Evolutionary conservation across 2,797 vertebrate genomes (phyloP), one percentile per base, ranked within the genome.

Genomic region (Sciurus vulgaris): DNA sequence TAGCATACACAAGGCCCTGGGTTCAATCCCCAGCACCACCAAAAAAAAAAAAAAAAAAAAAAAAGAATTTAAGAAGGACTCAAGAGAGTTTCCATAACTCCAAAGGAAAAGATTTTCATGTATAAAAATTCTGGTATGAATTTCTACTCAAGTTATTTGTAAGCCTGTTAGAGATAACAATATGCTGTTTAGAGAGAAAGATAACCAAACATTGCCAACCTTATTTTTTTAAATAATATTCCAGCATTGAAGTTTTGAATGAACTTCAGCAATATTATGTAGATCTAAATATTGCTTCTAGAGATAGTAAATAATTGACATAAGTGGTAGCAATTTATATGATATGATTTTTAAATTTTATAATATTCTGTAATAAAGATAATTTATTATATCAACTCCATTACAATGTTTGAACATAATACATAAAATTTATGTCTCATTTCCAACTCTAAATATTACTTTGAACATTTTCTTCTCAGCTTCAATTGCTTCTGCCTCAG

Each of bases 271-370:
- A 89, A 90, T 63, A 70, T 10, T 65, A 0, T 84, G 38, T 44
- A 15, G 8, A 78, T 89, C 44, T 65, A 65, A 18, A 73, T 74
- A 79, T 35, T 78, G 9, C 33, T 85, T 85, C 73, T 90, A 84
- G 49, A 89, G 33, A 81, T 18, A 92, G 51, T 24, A 89, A 95
- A 89, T 38, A 65, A 44, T 47, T 92, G 38, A 67, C 49, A 22
- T 69, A 56, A 59, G 26, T 51, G 41, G 63, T n/a, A 74, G 15
- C 33, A 94, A 94, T 88, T 85, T 93, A 93, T 15, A 79, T 59
- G 24, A 86, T 70, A 33, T 81, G 96, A 94, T 86, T 41, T 82
- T 88, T 91, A 83, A 69, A 82, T 95, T 91, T 95, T 65, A 49
- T 82, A 91, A 51, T 7, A 61, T 24, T 76, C 4, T 63, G 8